phyloP scores from a whole-genome alignment of 2,888 invertebrate species.

The Tyria jacobaeae region DNA sequence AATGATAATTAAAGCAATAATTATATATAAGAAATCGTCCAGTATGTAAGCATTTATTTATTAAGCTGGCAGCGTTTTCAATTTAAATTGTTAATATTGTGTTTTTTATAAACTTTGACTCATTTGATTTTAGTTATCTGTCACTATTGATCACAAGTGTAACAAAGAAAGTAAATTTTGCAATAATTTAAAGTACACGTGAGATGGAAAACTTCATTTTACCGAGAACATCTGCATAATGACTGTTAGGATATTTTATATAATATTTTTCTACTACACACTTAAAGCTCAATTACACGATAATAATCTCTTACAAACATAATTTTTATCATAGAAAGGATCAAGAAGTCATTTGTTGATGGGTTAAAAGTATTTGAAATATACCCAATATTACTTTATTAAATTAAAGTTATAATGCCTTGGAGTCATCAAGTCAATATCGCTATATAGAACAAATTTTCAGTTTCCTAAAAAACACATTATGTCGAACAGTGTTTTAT shows the following conservation, averaged over 20 bases:
- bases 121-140: conserved; percentile 18
- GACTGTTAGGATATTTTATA: conserved; percentile 21
- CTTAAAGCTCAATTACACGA: background rate
- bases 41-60: conserved; percentile 26
- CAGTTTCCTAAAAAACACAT: too few species aligned
- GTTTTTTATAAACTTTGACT: conserved; percentile 33
- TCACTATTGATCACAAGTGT: conserved; percentile 30
- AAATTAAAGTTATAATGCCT: too few species aligned
- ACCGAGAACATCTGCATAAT: conserved; percentile 36
- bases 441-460: too few species aligned
- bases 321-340: background rate
- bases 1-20: conserved; percentile 19
- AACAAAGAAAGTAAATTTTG: conserved; percentile 27
- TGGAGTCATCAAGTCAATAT: too few species aligned
- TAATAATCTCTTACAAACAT: background rate
- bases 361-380: too few species aligned
- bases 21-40: conserved; percentile 13
- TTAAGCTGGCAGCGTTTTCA: conserved; percentile 18
- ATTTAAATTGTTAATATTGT: conserved; percentile 22
- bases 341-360: background rate
- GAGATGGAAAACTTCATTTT: conserved; percentile 16
- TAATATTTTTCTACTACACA: conserved; percentile 13
- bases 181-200: conserved; percentile 38
- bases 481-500: too few species aligned
- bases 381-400: too few species aligned